phyloP scores from a whole-genome alignment of 2,888 invertebrate genomes.

The Calameuta idolon region DNA sequence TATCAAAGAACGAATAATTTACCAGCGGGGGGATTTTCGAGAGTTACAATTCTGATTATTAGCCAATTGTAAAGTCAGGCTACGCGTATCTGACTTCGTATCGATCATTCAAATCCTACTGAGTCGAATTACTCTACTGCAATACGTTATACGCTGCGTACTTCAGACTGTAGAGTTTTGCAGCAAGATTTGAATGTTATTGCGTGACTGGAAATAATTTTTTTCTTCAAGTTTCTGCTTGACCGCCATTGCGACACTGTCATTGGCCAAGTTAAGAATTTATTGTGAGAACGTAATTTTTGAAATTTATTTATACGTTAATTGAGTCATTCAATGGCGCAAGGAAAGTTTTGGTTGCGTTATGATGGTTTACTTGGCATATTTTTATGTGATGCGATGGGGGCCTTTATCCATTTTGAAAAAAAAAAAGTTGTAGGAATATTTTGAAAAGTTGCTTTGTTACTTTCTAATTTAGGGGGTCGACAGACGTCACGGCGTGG shows the following conservation, averaged over 20 bases:
- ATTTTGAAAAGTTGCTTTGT: not conserved
- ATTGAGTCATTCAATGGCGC: not conserved
- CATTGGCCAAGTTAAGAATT: not conserved
- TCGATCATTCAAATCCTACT: not conserved
- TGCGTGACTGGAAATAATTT: not conserved
- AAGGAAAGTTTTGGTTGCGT: not conserved
- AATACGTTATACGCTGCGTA: not conserved
- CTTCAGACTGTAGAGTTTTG: not conserved
- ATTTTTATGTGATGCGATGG: not conserved
- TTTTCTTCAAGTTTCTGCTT: not conserved
- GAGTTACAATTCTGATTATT: not conserved
- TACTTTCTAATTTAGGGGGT: not conserved
- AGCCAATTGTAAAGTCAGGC: not conserved
- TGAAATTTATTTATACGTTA: not conserved
- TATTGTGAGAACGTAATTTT: not conserved
- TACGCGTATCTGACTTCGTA: not conserved
- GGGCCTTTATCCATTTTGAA: not conserved
- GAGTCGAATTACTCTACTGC: not conserved
- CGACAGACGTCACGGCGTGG: not conserved
- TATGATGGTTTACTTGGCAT: not conserved
- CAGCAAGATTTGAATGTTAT: not conserved
- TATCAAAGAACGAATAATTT: not conserved
- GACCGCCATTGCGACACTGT: not conserved
- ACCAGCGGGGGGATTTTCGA: not conserved
- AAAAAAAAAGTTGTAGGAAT: not conserved